Conservation (phyloP, 2,888 invertebrate species). For the Hirtodrosophila trivittata region DNA sequence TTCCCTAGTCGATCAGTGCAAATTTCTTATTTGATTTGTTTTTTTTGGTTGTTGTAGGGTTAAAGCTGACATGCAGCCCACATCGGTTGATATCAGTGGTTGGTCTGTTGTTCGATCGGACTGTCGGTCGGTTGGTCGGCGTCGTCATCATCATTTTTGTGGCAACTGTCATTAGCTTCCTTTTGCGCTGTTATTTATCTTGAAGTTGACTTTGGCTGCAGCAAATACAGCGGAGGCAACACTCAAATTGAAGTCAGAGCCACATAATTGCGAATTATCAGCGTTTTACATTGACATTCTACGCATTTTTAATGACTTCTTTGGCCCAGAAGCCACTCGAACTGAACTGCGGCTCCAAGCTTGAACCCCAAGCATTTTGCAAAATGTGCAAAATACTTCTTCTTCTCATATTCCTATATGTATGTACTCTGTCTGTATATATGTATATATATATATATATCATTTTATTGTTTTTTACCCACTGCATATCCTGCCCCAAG, state of each 20-base stretch:
- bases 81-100: conserved; percentile 29
- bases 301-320: conserved; percentile 71
- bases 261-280: conserved; percentile 70
- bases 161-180: conserved; percentile 75
- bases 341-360: conserved; percentile 5
- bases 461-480: conserved; percentile 5
- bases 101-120: conserved; percentile 10
- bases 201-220: conserved; percentile 35
- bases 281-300: conserved; percentile 71
- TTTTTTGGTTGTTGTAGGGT: conserved; percentile 9
- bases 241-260: conserved; percentile 15
- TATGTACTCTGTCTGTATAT: conserved; percentile 5
- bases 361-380: conserved; percentile 15
- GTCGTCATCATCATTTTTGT: conserved; percentile 59
- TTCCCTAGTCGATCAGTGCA: neutral
- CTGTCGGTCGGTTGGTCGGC: conserved; percentile 13
- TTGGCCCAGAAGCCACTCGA: conserved; percentile 26
- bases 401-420: conserved; percentile 10
- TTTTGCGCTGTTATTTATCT: conserved; percentile 69
- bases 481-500: conserved; percentile 32
- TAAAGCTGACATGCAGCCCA: conserved; percentile 28
- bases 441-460: too few relatives aligned
- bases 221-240: neutral
- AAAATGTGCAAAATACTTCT: conserved; percentile 21
- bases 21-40: neutral